Base-by-base conservation (phyloP, 2,113 vertebrate genomes). In the Gulo gulo region DNA sequence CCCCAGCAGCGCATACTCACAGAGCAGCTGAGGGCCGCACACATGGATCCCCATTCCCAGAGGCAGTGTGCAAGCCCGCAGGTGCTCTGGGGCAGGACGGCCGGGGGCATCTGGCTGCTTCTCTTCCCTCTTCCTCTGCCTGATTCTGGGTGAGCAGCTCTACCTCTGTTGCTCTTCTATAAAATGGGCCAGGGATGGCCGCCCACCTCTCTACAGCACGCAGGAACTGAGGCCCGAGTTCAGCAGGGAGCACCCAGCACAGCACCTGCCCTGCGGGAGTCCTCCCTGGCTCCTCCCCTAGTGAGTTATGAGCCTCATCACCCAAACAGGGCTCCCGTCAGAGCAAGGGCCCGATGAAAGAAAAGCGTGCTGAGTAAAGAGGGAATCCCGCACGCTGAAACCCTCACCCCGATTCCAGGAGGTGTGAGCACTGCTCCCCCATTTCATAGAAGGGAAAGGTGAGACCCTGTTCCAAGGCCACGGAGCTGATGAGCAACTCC, bases 341-440 rank as follows among this genome's bases (percentile, higher is more conserved):
- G 1, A 24, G 29, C 11, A 63, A 36, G 42, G 3, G n/a, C 61
- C n/a, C 0, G 18, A 10, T 0, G 4, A 2, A 6, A 20, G 20
- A 7, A 2, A 6, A 15, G 21, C 31, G 5, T n/a, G 16, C 63
- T 34, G 23, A 20, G 18, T 16, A 4, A 29, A 61, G 15, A 65
- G 31, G n/a, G 47, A 65, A 6, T 55, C 45, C 20, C 0, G 31
- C 15, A 23, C 0, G 2, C 20, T 5, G 24, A 7, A 20, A 69
- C 23, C 74, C 74, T 71, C 39, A 6, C 8, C 81, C 23, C 5
- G 10, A 50, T 6, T 6, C 79, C 45, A 6, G 1, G 6, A 34
- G 42, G 50, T 14, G 12, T 14, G 55, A 26, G 85, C 20, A 34
- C 45, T 3, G 21, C 36, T 1, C 3, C 29, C 31, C 79, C 45